phyloP scores from a whole-genome alignment of 2,113 vertebrate genomes.

The Trogon surrucura region DNA sequence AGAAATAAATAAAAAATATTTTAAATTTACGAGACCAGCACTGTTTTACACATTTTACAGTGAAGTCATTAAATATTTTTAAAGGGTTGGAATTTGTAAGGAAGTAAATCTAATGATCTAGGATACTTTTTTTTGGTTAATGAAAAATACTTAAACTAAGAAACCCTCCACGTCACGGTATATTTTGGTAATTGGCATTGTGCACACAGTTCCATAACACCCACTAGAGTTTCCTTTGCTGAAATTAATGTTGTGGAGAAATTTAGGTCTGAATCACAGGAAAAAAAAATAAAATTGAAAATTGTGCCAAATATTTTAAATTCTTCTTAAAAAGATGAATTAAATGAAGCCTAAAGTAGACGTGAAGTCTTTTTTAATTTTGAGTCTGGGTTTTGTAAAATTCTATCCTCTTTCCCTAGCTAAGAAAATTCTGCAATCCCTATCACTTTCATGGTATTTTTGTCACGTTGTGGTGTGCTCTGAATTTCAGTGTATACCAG shows the following conservation, averaged over 20 bases:
- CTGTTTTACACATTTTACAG: not conserved
- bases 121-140: not conserved
- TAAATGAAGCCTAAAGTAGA: not conserved
- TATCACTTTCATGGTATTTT: not conserved
- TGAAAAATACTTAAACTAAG: not conserved
- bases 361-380: not conserved
- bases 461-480: not conserved
- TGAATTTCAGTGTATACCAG: not conserved
- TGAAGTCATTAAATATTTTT: not conserved
- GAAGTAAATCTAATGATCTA: not conserved
- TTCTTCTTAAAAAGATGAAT: not conserved
- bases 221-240: not conserved
- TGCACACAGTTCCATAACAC: not conserved
- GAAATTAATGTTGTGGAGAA: not conserved
- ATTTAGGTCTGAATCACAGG: not conserved
- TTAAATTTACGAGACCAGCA: not conserved
- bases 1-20: not conserved
- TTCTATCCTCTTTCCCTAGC: not conserved
- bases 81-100: not conserved
- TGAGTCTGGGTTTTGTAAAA: not conserved
- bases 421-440: not conserved
- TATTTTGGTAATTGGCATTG: not conserved
- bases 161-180: not conserved
- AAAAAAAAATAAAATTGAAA: not conserved
- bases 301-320: not conserved